phyloP scores from a whole-genome alignment of 1,140 invertebrate species.

The Idris sp. region DNA sequence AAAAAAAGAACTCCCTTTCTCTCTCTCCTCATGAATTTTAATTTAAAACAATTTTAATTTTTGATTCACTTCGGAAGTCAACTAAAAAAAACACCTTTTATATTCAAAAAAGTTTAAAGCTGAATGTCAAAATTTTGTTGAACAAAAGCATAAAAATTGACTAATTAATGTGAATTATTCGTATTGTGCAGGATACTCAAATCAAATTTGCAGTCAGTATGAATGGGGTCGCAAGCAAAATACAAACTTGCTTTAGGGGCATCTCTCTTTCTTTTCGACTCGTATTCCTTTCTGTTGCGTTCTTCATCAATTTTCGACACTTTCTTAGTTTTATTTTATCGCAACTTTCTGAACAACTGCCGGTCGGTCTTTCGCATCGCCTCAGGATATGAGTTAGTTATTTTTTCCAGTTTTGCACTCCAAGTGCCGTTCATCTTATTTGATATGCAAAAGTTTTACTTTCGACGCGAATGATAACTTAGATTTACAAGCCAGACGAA shows the following conservation, averaged over 20 bases:
- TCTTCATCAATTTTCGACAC: constrained; percentile 32
- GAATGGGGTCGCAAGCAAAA: constrained; percentile 22
- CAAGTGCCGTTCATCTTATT: constrained; percentile 35
- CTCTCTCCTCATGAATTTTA: too few relatives aligned
- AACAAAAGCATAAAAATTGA: constrained; percentile 1
- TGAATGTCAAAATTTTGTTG: too few relatives aligned
- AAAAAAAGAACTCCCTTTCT: too few relatives aligned
- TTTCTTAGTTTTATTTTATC: constrained; percentile 53
- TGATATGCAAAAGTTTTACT: constrained; percentile 49
- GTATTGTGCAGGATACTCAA: constrained; percentile 14
- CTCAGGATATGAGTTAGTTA: constrained; percentile 28
- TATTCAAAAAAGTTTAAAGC: too few relatives aligned
- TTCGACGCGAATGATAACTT: constrained; percentile 44
- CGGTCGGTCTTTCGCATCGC: constrained; percentile 31
- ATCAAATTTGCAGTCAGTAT: constrained; percentile 35
- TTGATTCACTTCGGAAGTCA: too few relatives aligned
- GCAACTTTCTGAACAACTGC: constrained; percentile 23
- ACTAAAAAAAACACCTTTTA: too few relatives aligned
- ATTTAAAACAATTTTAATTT: too few relatives aligned
- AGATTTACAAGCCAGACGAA: constrained; percentile 54
- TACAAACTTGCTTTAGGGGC: constrained; percentile 21
- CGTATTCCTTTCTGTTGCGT: constrained; percentile 24
- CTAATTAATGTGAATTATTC: constrained; percentile 15
- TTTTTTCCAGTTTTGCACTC: constrained; percentile 46
- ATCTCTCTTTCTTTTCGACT: constrained; percentile 14